Evolutionary conservation across 2,797 vertebrate genomes (phyloP).

Genomic region (Dicrostonyx torquatus): DNA sequence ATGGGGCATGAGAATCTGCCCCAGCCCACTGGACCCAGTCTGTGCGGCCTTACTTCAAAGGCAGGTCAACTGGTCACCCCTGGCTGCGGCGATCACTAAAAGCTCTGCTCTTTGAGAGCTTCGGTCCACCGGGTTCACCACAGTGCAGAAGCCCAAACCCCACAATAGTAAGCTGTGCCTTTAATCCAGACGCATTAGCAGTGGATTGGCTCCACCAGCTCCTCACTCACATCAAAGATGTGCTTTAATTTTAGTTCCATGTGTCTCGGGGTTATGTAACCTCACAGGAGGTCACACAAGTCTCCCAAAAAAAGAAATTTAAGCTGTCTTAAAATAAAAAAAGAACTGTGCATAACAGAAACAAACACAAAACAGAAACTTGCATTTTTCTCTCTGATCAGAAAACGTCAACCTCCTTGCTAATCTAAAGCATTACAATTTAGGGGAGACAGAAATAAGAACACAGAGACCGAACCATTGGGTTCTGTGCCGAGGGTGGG

Average conservation of each 20-base stretch:
- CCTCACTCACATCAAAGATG: conserved; percentile 79
- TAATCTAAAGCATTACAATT: conserved; percentile 71
- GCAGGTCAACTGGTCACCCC: neutral
- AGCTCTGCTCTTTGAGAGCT: neutral
- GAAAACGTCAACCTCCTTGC: conserved; percentile 29
- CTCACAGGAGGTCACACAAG: conserved; percentile 85
- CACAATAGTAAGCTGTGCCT: conserved; percentile 57
- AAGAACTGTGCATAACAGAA: conserved; percentile 66
- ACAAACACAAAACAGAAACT: conserved; percentile 73
- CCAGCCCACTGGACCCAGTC: neutral
- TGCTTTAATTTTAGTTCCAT: conserved; percentile 85
- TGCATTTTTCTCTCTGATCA: conserved; percentile 60
- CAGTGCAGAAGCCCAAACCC: conserved; percentile 24
- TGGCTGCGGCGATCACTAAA: neutral
- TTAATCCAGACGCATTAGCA: conserved; percentile 80
- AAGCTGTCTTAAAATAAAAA: conserved; percentile 76
- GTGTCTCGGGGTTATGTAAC: conserved; percentile 84
- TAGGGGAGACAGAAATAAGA: conserved; percentile 64
- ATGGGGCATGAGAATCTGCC: neutral
- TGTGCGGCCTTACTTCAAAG: neutral
- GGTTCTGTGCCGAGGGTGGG: conserved; percentile 49
- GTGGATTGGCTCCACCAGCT: conserved; percentile 74
- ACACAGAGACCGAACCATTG: conserved; percentile 70
- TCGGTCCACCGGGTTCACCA: neutral
- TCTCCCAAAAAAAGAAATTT: conserved; percentile 81